phyloP scores from a whole-genome alignment of 2,113 vertebrate genomes.

The Xiphorhynchus elegans region DNA sequence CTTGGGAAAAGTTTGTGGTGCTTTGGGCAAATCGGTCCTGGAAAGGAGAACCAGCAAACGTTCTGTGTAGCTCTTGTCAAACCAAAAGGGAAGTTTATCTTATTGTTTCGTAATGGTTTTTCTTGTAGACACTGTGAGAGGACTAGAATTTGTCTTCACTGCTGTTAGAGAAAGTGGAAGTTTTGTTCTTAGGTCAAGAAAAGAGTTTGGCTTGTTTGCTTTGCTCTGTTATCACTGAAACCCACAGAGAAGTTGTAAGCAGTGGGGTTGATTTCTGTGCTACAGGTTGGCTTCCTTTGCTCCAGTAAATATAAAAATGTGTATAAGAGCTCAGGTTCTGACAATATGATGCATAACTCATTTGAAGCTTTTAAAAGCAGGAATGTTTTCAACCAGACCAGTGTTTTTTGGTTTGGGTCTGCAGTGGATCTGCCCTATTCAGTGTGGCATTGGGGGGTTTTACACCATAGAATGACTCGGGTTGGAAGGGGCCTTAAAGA shows the following conservation, averaged over 20 bases:
- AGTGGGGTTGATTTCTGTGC: not conserved
- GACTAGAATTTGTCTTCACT: not conserved
- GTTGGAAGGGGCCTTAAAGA: not conserved
- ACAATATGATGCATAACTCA: not conserved
- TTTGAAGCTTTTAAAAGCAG: not conserved
- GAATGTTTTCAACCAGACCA: not conserved
- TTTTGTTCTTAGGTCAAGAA: not conserved
- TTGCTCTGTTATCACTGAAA: not conserved
- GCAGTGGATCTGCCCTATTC: not conserved
- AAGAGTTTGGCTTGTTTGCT: not conserved
- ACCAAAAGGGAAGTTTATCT: not conserved
- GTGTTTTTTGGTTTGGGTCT: not conserved
- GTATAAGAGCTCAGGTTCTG: not conserved
- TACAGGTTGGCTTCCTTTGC: not conserved
- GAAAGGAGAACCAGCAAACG: not conserved
- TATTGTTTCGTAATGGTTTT: not conserved
- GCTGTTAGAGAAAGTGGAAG: not conserved
- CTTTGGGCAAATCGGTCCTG: not conserved
- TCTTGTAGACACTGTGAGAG: not conserved
- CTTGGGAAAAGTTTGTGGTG: not conserved
- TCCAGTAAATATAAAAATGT: not conserved
- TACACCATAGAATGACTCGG: not conserved
- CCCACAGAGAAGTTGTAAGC: not conserved
- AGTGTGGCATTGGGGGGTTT: not conserved
- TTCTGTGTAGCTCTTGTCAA: not conserved